These are phyloP conservation scores for Theocolax elegans DNA, from an alignment of 1,140 invertebrate species.

Conservation along the genomic window DNA sequence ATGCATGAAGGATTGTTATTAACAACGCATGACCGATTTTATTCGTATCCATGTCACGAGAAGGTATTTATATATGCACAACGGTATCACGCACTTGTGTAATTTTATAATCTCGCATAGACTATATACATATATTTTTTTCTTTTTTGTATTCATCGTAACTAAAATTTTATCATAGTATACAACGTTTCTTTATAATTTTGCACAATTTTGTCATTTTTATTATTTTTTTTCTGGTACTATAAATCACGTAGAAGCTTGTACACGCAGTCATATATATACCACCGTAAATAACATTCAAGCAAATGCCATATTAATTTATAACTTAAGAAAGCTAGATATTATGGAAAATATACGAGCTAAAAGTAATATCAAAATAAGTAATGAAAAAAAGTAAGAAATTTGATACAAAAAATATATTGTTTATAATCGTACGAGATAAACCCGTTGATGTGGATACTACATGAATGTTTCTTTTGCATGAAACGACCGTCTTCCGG, in stretches of 20 bases:
- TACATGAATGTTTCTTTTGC: conserved; percentile 62
- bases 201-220: too few species aligned
- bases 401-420: too few species aligned
- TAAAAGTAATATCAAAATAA: too few species aligned
- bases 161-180: neutral
- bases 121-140: neutral
- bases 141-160: neutral
- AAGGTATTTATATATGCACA: conserved; percentile 11
- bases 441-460: conserved; percentile 32
- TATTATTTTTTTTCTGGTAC: too few species aligned
- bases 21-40: conserved; percentile 27
- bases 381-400: neutral
- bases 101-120: neutral
- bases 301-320: too few species aligned
- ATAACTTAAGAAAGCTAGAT: neutral
- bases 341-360: neutral
- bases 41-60: conserved; percentile 33
- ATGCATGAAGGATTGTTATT: conserved; percentile 29
- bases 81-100: conserved; percentile 18
- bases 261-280: conserved; percentile 5
- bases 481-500: conserved; percentile 59
- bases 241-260: conserved; percentile 1
- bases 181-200: neutral
- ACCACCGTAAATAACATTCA: neutral
- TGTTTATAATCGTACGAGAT: too few species aligned